Evolutionary conservation across 1,140 invertebrate species (phyloP).

Genomic region (Hestina assimilis): DNA sequence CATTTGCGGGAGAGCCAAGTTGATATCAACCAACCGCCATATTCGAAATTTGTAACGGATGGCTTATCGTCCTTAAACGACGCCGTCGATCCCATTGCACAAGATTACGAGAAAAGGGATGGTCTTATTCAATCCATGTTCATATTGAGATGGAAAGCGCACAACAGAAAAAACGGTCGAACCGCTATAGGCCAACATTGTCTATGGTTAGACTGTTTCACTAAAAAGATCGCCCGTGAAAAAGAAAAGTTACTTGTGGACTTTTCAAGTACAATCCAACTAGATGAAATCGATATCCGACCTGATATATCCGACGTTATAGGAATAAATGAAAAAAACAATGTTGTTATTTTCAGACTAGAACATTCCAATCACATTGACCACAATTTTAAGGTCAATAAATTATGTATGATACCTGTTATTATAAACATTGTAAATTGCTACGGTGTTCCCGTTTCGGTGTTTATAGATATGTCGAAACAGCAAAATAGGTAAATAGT

Average conservation of each 20-base stretch:
- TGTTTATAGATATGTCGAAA: slow-evolving; percentile 70
- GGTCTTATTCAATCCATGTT: slow-evolving; percentile 73
- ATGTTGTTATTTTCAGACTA: slow-evolving; percentile 75
- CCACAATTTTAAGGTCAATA: slow-evolving; percentile 76
- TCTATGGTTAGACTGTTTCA: slow-evolving; percentile 71
- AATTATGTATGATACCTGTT: slow-evolving; percentile 78
- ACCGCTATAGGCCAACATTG: slow-evolving; percentile 76
- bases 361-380: slow-evolving; percentile 73
- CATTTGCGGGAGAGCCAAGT: slow-evolving; percentile 35
- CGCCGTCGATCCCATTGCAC: slow-evolving; percentile 27
- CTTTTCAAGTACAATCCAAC: slow-evolving; percentile 31
- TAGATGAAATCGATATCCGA: slow-evolving; percentile 50
- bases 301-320: slow-evolving; percentile 37
- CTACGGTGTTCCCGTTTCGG: slow-evolving; percentile 62
- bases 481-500: slow-evolving; percentile 55
- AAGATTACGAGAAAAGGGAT: slow-evolving; percentile 25
- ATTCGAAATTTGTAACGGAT: slow-evolving; percentile 67
- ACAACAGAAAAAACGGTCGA: slow-evolving; percentile 56
- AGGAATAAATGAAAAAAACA: slow-evolving; percentile 57
- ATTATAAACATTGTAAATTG: slow-evolving; percentile 77
- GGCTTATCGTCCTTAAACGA: slow-evolving; percentile 48
- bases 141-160: slow-evolving; percentile 78
- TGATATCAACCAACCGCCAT: slow-evolving; percentile 50
- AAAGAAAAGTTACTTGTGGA: slow-evolving; percentile 29
- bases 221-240: slow-evolving; percentile 48